phyloP scores from a whole-genome alignment of 2,888 invertebrate genomes.

The Cerastoderma edule region DNA sequence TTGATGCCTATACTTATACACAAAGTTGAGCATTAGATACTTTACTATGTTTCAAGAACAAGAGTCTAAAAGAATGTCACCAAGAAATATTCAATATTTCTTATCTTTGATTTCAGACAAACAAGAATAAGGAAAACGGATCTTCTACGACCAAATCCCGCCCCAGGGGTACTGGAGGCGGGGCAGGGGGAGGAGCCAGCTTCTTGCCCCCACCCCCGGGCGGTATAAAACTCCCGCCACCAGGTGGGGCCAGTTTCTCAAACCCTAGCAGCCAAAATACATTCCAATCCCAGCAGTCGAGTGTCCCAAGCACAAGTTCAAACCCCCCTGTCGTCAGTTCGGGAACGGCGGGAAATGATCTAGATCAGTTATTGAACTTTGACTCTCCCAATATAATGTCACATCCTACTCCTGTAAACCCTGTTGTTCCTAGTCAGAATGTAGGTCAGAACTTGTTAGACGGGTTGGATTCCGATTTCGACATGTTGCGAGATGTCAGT shows the following conservation, averaged over 20 bases:
- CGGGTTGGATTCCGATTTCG: conserved; percentile 45
- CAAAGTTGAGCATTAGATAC: neutral
- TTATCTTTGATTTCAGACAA: conserved; percentile 64
- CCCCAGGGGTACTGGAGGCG: conserved; percentile 86
- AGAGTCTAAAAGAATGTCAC: neutral
- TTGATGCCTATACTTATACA: neutral
- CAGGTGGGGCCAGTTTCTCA: conserved; percentile 36
- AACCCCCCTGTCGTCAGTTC: conserved; percentile 10
- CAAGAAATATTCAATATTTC: no score
- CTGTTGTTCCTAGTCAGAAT: conserved; percentile 20
- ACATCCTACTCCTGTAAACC: conserved; percentile 22
- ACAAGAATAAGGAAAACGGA: conserved; percentile 63
- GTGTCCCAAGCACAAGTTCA: conserved; percentile 11
- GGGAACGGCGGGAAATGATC: conserved; percentile 40
- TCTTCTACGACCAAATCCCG: conserved; percentile 79
- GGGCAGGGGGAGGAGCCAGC: conserved; percentile 85
- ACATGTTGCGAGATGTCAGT: conserved; percentile 35
- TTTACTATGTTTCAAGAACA: neutral
- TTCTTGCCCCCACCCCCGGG: conserved; percentile 93
- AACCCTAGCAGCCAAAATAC: conserved; percentile 21
- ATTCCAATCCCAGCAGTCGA: conserved; percentile 15
- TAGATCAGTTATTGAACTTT: conserved; percentile 66
- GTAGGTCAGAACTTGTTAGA: conserved; percentile 41
- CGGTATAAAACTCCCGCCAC: conserved; percentile 90
- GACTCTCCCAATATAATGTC: conserved; percentile 32